phyloP scores from a whole-genome alignment of 2,888 invertebrate genomes.

The Xanthostigma xanthostigma region DNA sequence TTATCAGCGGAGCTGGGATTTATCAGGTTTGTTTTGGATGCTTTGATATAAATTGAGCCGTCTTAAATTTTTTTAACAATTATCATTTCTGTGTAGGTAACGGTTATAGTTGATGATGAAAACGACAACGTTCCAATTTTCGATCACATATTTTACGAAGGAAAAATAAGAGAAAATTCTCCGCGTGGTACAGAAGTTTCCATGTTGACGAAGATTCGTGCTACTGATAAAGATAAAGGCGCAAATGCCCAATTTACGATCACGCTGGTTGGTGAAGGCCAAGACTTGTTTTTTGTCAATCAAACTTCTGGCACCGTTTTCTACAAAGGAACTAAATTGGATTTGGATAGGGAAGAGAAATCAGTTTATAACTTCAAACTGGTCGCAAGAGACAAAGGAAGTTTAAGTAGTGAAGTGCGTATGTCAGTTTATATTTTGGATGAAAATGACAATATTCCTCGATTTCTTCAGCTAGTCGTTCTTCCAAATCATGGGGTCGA shows the following conservation, averaged over 20 bases:
- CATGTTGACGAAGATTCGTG: slow-evolving; percentile 50
- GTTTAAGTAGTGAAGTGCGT: slow-evolving; percentile 57
- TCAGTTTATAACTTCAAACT: slow-evolving; percentile 51
- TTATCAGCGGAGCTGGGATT: slow-evolving; percentile 51
- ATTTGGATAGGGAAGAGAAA: slow-evolving; percentile 60
- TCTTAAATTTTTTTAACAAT: background rate
- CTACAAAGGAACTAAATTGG: slow-evolving; percentile 32
- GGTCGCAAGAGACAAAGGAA: slow-evolving; percentile 62
- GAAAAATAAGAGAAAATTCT: slow-evolving; percentile 65
- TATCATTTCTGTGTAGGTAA: slow-evolving; percentile 28
- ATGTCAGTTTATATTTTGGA: slow-evolving; percentile 57
- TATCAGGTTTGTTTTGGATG: slow-evolving; percentile 43
- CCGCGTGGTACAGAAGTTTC: slow-evolving; percentile 51
- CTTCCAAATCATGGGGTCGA: slow-evolving; percentile 51
- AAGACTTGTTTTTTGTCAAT: slow-evolving; percentile 55
- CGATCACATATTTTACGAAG: slow-evolving; percentile 53
- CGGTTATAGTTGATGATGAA: slow-evolving; percentile 66
- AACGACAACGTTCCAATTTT: slow-evolving; percentile 80
- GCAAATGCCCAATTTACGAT: slow-evolving; percentile 53
- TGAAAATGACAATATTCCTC: slow-evolving; percentile 67
- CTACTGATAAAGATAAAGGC: slow-evolving; percentile 56
- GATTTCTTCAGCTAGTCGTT: slow-evolving; percentile 53
- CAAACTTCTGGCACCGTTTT: slow-evolving; percentile 44
- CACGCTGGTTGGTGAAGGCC: slow-evolving; percentile 57
- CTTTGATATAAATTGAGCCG: background rate